A percentile compares a stretch with the other conserved stretches of the same genome.
phyloP scores from a whole-genome alignment of 2,797 vertebrate genomes.

The Gila robusta region DNA sequence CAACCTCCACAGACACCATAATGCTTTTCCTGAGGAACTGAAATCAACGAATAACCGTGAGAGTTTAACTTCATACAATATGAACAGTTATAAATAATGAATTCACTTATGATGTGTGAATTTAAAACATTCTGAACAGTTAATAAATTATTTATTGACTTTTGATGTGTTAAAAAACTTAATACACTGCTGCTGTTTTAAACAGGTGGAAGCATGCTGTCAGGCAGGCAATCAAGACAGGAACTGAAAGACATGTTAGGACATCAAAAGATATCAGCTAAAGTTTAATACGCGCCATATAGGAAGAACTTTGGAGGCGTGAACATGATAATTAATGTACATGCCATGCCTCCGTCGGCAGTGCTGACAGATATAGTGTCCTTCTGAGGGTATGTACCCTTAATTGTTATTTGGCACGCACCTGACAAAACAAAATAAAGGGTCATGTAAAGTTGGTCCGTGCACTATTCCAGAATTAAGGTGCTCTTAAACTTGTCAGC shows the following conservation, averaged over 20 bases:
- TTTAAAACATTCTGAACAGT: slow-evolving; percentile 1
- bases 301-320: slow-evolving; percentile 47
- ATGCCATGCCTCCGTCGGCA: slow-evolving; percentile 11
- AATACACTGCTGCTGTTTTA: not conserved
- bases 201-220: slow-evolving; percentile 56
- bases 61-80: slow-evolving; percentile 9
- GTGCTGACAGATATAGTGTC: slow-evolving; percentile 56
- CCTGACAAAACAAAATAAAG: slow-evolving; percentile 37
- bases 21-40: not conserved
- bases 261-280: slow-evolving; percentile 57
- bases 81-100: not conserved
- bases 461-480: slow-evolving; percentile 9
- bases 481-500: slow-evolving; percentile 43
- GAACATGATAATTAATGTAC: slow-evolving; percentile 61
- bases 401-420: slow-evolving; percentile 57
- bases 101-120: not conserved
- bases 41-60: not conserved
- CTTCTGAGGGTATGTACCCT: slow-evolving; percentile 33
- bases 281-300: slow-evolving; percentile 51
- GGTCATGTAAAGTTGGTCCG: slow-evolving; percentile 47
- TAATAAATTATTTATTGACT: not conserved
- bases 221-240: slow-evolving; percentile 44
- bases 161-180: not conserved
- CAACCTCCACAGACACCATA: slow-evolving; percentile 2
- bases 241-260: slow-evolving; percentile 59